phyloP scores from a whole-genome alignment of 2,888 invertebrate species.

The Eupithecia exiguata region DNA sequence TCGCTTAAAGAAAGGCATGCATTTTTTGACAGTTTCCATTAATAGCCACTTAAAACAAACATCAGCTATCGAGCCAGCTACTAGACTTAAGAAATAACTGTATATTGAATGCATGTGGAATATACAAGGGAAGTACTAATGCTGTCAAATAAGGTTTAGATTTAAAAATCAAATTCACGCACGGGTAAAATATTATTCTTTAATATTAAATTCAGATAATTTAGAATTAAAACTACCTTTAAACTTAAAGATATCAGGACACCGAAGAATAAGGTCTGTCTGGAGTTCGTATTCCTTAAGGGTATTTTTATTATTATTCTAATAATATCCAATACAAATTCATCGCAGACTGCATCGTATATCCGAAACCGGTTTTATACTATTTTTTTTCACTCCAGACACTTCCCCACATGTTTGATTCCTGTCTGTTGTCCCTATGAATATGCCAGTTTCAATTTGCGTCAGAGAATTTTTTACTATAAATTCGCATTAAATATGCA shows the following conservation, averaged over 20 bases:
- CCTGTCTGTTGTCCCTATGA: slow-evolving; percentile 13
- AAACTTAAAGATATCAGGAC: background rate
- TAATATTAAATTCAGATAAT: background rate
- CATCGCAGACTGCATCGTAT: background rate
- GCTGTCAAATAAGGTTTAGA: no score
- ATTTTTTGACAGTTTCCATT: slow-evolving; percentile 8
- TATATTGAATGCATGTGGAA: background rate
- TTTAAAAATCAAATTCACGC: background rate
- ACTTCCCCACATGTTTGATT: slow-evolving; percentile 11
- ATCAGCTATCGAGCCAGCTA: background rate
- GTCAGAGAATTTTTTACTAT: slow-evolving; percentile 7
- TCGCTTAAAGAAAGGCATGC: slow-evolving; percentile 2
- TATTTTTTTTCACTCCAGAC: background rate
- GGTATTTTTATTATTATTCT: background rate
- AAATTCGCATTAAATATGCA: slow-evolving; percentile 21
- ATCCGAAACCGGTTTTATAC: background rate
- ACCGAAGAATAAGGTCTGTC: background rate
- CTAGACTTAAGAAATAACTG: background rate
- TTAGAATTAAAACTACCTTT: no score
- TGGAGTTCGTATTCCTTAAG: background rate
- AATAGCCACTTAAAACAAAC: background rate
- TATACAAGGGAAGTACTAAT: background rate
- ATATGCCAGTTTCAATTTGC: slow-evolving; percentile 21
- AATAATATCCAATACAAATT: background rate
- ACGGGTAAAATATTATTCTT: background rate